Percentiles rank a stretch among this genome's conserved stretches.
Evolutionary conservation across 2,113 vertebrate genomes (phyloP).

Genomic region (Lophius piscatorius): DNA sequence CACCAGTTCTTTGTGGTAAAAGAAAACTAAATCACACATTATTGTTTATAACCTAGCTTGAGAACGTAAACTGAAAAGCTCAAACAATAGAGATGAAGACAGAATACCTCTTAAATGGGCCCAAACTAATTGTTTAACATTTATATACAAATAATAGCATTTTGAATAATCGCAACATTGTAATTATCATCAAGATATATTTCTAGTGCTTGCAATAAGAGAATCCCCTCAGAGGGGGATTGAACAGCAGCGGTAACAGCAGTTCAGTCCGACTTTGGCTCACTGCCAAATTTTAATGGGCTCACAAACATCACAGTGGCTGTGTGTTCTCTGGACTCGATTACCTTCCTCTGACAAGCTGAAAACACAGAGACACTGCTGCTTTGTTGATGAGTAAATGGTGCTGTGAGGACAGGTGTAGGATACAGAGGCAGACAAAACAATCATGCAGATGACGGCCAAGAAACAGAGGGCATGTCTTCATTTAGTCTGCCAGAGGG

Average conservation of each 20-base stretch:
- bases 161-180: background rate
- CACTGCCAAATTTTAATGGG: conserved; percentile 59
- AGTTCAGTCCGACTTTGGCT: conserved; percentile 46
- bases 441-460: conserved; percentile 50
- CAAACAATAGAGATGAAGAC: too few relatives aligned
- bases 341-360: conserved; percentile 39
- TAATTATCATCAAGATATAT: background rate
- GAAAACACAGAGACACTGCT: conserved; percentile 15
- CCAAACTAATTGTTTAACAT: too few relatives aligned
- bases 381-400: conserved; percentile 28
- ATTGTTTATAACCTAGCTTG: too few relatives aligned
- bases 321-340: conserved; percentile 31
- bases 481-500: conserved; percentile 57
- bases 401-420: conserved; percentile 27
- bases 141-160: background rate
- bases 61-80: too few relatives aligned
- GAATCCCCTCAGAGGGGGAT: conserved; percentile 17
- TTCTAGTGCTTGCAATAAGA: conserved; percentile 5
- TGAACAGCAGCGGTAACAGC: conserved; percentile 25
- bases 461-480: conserved; percentile 51
- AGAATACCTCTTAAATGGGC: too few relatives aligned
- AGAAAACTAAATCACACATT: too few relatives aligned
- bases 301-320: conserved; percentile 49
- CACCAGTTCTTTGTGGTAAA: too few relatives aligned
- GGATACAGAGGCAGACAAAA: conserved; percentile 43